Conservation (phyloP, 92 coral and sea anemone genomes). For the Parazoanthus atlanticus region DNA sequence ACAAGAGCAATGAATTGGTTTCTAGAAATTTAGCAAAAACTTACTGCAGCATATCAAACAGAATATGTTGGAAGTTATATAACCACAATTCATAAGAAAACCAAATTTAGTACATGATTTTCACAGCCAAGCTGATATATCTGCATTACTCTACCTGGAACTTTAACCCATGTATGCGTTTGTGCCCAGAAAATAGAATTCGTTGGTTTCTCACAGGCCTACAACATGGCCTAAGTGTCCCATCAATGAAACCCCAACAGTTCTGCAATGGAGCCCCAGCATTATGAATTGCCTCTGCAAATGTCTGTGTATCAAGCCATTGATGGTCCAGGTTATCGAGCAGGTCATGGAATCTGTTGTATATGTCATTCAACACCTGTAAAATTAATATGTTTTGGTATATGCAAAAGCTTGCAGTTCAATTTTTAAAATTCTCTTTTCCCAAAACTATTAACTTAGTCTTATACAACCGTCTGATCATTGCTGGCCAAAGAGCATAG, state of each 20-base stretch:
- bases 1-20: slow-evolving; percentile 1
- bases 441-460: no score
- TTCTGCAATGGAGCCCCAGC: slow-evolving; percentile 57
- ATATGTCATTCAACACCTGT: slow-evolving; percentile 63
- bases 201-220: slow-evolving; percentile 54
- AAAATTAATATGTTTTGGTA: background rate
- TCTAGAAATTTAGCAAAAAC: background rate
- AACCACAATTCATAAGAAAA: background rate
- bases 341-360: slow-evolving; percentile 59
- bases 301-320: slow-evolving; percentile 62
- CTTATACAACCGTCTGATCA: no score
- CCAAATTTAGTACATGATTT: background rate
- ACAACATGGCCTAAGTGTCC: slow-evolving; percentile 64
- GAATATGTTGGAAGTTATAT: slow-evolving; percentile 16
- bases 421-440: no score
- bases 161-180: slow-evolving; percentile 63
- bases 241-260: slow-evolving; percentile 70
- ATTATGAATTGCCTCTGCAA: slow-evolving; percentile 69
- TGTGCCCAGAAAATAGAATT: slow-evolving; percentile 67
- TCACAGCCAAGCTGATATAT: no score
- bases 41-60: slow-evolving; percentile 19
- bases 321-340: slow-evolving; percentile 58
- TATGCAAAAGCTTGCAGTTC: no score
- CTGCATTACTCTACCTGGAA: slow-evolving; percentile 51
- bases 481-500: no score